A percentile compares a stretch with the other conserved stretches of the same genome.
Evolutionary conservation across 2,113 vertebrate genomes (phyloP).

Genomic region (Pedetes capensis): DNA sequence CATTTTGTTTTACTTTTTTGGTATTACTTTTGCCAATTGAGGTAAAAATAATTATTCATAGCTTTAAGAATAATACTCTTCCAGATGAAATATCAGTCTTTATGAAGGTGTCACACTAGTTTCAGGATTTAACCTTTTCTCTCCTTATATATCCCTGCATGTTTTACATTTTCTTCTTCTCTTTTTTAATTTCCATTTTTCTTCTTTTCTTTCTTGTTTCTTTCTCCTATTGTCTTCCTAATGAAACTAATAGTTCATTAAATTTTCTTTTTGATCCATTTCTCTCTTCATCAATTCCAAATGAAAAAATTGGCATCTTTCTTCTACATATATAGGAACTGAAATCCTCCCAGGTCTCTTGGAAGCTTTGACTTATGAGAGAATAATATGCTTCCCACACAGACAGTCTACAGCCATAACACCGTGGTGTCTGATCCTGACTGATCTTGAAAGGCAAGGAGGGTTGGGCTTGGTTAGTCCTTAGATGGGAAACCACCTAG

Average conservation of each 20-base stretch:
- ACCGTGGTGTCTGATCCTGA: too few relatives aligned
- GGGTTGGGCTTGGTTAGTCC: too few relatives aligned
- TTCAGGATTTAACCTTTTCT: too few relatives aligned
- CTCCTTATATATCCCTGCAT: accelerated
- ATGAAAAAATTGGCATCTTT: not conserved
- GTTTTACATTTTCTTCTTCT: not conserved
- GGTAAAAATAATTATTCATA: not conserved
- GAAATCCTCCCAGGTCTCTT: not conserved
- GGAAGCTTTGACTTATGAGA: not conserved
- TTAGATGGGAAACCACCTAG: too few relatives aligned
- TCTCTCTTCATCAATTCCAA: not conserved
- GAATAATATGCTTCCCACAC: not conserved
- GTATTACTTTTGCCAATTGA: not conserved
- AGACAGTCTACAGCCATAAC: not conserved
- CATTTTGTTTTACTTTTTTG: constrained; percentile 17
- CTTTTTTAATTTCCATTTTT: not conserved
- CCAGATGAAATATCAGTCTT: accelerated
- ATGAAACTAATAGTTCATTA: not conserved
- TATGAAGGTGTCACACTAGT: accelerated
- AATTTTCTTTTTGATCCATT: not conserved
- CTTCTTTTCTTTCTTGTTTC: not conserved
- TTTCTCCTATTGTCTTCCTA: not conserved
- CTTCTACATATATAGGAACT: not conserved
- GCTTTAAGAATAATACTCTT: not conserved
- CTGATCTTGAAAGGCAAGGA: too few relatives aligned